Evolutionary conservation across 2,888 invertebrate species (phyloP), one percentile per base, ranked within the genome.

Genomic region (Eilema caniola): DNA sequence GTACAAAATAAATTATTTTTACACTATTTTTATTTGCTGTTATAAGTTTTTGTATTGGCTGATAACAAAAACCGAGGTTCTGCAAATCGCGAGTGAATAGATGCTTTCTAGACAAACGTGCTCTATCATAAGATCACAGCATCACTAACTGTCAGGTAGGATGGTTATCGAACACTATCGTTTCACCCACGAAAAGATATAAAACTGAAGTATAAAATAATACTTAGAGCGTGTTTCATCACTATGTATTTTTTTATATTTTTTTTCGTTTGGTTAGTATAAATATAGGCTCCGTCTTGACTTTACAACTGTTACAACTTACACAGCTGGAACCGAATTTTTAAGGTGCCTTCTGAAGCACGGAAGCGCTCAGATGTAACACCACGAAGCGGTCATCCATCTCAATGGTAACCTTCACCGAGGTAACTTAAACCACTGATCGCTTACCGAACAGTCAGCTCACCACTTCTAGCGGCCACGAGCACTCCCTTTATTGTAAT

Each of bases 81-180:
- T 47, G 47, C 20, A 47, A 47, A 47, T 53, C 20, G n/a, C n/a
- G 3, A 47, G 20, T 53, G 53, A n/a, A 53, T 53, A 53, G 53
- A 53, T n/a, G 53, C n/a, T 10, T 53, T n/a, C 53, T 53, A n/a
- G 53, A 20, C n/a, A 53, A 53, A n/a, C 53, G 53, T 53, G 53
- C 20, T n/a, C 53, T 53, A 53, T 53, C 53, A n/a, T 53, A 53
- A n/a, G 53, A 53, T 53, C 53, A n/a, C 53, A n/a, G 53, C 53
- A n/a, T n/a, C n/a, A 53, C 10, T 53, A 53, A 53, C 53, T 10
- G 10, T n/a, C 53, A 53, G 53, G n/a, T 53, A 53, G 53, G n/a
- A 47, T 20, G 47, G 20, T 53, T 10, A n/a, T 53, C n/a, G n/a
- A 53, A 53, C 10, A n/a, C 53, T 53, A n/a, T n/a, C 20, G 20